Evolutionary conservation across 1,140 invertebrate genomes (phyloP).

Genomic region (Saccostrea echinata): DNA sequence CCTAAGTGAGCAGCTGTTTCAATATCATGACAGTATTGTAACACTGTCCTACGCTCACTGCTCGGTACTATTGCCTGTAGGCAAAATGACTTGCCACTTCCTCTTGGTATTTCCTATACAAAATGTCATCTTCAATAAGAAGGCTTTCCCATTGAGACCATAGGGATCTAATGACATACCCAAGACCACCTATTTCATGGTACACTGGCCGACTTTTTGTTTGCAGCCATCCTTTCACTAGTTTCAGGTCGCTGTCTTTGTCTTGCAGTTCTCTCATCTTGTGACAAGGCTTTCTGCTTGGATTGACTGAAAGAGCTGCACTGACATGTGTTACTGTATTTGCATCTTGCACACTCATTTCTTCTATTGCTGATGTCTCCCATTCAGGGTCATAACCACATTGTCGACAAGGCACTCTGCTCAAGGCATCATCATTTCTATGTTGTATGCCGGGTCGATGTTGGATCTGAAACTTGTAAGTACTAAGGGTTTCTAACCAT

Average conservation of each 20-base stretch:
- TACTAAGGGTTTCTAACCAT: no score
- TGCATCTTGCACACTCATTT: no score
- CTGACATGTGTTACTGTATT: no score
- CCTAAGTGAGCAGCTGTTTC: neutral
- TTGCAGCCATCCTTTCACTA: neutral
- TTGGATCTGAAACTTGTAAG: neutral
- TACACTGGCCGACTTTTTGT: neutral
- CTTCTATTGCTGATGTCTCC: no score
- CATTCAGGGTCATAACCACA: neutral
- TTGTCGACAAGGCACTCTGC: neutral
- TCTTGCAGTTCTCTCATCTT: neutral
- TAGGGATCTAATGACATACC: neutral
- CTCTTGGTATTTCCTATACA: neutral
- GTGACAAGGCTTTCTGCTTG: neutral
- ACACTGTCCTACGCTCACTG: neutral
- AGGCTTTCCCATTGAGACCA: neutral
- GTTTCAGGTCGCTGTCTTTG: neutral
- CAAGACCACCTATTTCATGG: neutral
- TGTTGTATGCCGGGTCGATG: neutral
- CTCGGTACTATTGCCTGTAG: neutral
- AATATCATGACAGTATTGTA: slow-evolving; percentile 24
- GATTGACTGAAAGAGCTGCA: no score
- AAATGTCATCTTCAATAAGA: neutral
- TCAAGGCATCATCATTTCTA: neutral
- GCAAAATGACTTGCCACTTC: neutral